Evolutionary conservation across 2,797 vertebrate species (phyloP).

Genomic region (Heliangelus exortis): DNA sequence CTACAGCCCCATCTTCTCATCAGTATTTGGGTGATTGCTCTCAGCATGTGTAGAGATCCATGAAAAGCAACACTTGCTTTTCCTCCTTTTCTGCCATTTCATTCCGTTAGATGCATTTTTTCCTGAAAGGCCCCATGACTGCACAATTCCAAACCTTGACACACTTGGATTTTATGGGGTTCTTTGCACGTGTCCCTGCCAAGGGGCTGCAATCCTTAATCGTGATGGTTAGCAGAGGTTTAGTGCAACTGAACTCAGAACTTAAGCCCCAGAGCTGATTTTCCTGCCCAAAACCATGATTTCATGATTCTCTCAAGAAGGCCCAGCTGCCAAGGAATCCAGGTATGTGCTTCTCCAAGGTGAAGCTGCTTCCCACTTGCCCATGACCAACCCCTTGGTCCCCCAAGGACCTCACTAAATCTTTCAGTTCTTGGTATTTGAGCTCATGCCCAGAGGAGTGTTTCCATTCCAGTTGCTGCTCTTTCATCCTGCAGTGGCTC

Average conservation of each 20-base stretch:
- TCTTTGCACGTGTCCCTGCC: slow-evolving; percentile 28
- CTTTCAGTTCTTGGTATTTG: neutral
- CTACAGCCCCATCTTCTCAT: neutral
- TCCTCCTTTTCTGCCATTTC: neutral
- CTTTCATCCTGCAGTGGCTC: neutral
- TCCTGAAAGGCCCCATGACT: slow-evolving; percentile 3
- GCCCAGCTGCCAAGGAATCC: neutral
- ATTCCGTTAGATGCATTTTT: slow-evolving; percentile 40
- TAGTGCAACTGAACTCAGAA: neutral
- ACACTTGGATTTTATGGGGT: slow-evolving; percentile 5
- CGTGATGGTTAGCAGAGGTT: neutral
- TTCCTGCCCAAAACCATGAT: neutral
- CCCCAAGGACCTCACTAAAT: neutral
- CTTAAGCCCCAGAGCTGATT: neutral
- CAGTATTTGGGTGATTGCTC: neutral
- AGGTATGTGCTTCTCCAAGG: neutral
- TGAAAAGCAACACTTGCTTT: neutral
- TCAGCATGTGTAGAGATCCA: neutral
- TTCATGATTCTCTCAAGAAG: neutral
- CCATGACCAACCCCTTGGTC: neutral
- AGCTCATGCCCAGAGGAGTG: neutral
- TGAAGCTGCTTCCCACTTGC: neutral
- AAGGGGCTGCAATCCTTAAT: neutral
- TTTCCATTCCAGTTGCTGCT: neutral
- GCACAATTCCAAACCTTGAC: neutral